Evolutionary conservation across 2,113 vertebrate genomes (phyloP), one percentile per base, ranked within the genome.

Genomic region (Ptychochromis oligacanthus): DNA sequence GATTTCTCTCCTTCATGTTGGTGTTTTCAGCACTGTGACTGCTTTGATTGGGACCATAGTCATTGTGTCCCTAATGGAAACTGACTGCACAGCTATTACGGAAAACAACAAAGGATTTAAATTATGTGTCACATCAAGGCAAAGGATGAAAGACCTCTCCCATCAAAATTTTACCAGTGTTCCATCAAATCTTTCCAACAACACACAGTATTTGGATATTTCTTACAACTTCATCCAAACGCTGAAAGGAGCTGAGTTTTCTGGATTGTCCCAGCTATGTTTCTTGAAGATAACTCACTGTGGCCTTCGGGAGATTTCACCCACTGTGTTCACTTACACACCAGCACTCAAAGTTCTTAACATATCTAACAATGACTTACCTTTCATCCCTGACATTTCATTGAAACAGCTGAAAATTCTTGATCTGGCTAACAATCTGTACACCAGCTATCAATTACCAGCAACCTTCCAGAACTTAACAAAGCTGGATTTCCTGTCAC

Each of bases 321-420:
- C 79, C 2, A 18, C 40, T 18, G 81, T 90, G 24, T 94, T 95
- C 75, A 31, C 43, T 22, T 56, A 79, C 24, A 94, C 78, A 34
- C 70, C 86, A 15, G 74, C 82, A n/a, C 83, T 95, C 3, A 89
- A 91, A 59, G 62, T 94, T 56, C 88, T 95, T 10, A 94, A 94
- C 56, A 83, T 94, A 38, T 93, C 95, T 60, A 28, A 81, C 79
- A 95, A 94, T 17, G 38, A 60, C 11, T 64, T 94, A 24, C 9
- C 24, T 9, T 26, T 46, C 46, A 92, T 95, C 59, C 93, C 93
- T 9, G 85, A 88, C n/a, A 59, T 95, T 58, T 36, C 82, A 18
- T 58, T 92, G 57, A 89, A 80, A 9, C 60, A 78, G 5, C 61
- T 95, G 56, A 82, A 83, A 59, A 72, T 94, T 59, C 80, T 95